Evolutionary conservation across 2,113 vertebrate species (phyloP), one percentile per base, ranked within the genome.

Genomic region (Silurus asotus): DNA sequence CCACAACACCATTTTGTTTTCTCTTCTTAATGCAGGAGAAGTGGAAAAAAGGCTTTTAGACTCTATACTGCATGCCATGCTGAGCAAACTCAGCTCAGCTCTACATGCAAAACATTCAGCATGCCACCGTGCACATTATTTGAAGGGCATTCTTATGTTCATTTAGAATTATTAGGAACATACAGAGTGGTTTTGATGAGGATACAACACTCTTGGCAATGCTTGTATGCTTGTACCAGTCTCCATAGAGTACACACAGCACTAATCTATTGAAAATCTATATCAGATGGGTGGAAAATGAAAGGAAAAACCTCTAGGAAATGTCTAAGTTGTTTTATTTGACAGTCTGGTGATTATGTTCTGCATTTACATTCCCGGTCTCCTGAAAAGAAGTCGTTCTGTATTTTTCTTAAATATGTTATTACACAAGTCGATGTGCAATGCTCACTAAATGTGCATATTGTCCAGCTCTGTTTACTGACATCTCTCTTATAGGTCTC

Each of bases 1-100:
- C 23, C n/a, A 85, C 70, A 78, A 70, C 25, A 55, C 48, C n/a
- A 56, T 51, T 65, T 62, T 64, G 56, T 59, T 10, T 80, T 75
- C 49, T 48, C 17, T 48, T 76, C 23, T 25, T 45, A 48, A 48
- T 17, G 58, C 37, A 62, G 67, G 17, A 80, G 45, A 74, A 62
- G 48, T 28, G 49, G 37, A 37, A 81, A 83, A 37, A 81, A 83
- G 9, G 6, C 48, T 51, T 74, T 49, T 14, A 49, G 56, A 74
- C 25, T 53, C 67, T 61, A 17, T 58, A 81, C 20, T 59, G 17
- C 82, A 84, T 83, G 81, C 81, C 76, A 76, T 86, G 81, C 88
- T 76, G 79, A 59, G 17, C n/a, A 17, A 86, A 49, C 78, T 75
- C n/a, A 62, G 15, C 17, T 82, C 79, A 53, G 51, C 55, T 48